Percentiles rank a stretch among this genome's conserved stretches.
These are phyloP conservation scores for Mesembrinibis cayennensis DNA, from an alignment of 2,113 vertebrate species.

Conservation along the genomic window DNA sequence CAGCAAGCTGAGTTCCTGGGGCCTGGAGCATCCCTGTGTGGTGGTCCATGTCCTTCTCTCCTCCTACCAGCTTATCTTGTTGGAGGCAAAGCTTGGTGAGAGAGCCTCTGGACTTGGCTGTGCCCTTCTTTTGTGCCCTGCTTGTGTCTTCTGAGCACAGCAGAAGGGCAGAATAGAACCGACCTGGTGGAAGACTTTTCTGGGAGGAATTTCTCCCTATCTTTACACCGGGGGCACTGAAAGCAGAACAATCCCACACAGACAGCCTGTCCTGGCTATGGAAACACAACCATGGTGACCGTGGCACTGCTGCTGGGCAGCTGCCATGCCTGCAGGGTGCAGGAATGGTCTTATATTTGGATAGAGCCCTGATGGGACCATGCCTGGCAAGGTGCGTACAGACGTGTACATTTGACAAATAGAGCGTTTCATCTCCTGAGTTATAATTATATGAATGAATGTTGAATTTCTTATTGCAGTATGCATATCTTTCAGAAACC, in stretches of 20 bases:
- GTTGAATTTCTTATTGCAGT: background rate
- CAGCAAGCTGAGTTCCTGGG: background rate
- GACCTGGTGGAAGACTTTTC: background rate
- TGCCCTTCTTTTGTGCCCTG: background rate
- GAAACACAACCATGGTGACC: background rate
- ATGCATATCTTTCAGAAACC: background rate
- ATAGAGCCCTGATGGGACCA: background rate
- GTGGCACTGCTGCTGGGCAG: background rate
- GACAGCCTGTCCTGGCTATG: too few relatives aligned
- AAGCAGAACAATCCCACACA: background rate
- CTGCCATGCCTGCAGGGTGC: background rate
- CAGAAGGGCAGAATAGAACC: background rate
- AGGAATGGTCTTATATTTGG: background rate
- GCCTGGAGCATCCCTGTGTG: background rate
- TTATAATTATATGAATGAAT: background rate
- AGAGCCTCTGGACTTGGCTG: background rate
- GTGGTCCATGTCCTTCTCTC: background rate
- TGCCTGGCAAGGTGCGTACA: background rate
- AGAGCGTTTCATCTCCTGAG: background rate
- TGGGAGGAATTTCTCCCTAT: background rate
- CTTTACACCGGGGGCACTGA: rapidly evolving
- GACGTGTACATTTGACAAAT: background rate
- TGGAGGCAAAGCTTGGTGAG: background rate
- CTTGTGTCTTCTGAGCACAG: background rate
- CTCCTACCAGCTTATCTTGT: rapidly evolving